Evolutionary conservation across 2,888 invertebrate genomes (phyloP).

Genomic region (Molorchus minor): DNA sequence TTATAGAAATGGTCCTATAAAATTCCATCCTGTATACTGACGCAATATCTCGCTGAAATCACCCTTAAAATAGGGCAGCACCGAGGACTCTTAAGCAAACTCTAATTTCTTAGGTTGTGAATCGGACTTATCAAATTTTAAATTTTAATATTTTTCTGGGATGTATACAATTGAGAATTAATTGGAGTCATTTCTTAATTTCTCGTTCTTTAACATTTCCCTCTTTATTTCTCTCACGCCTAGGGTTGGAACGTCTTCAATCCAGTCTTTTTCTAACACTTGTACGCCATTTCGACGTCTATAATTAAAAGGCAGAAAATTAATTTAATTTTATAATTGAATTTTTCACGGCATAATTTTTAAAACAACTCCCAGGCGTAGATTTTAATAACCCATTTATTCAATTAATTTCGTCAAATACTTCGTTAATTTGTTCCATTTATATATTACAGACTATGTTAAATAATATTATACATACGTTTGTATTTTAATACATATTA

Average conservation of each 20-base stretch:
- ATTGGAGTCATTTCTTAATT: conserved; percentile 62
- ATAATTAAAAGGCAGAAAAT: conserved; percentile 63
- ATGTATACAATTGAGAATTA: conserved; percentile 62
- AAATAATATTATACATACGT: too few species aligned
- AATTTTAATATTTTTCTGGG: conserved; percentile 62
- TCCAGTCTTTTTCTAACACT: conserved; percentile 55
- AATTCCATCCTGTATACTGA: background rate
- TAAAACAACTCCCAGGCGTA: conserved; percentile 40
- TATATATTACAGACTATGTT: too few species aligned
- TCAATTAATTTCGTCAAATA: conserved; percentile 19
- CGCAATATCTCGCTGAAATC: background rate
- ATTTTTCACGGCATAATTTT: conserved; percentile 56
- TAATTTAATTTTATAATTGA: conserved; percentile 64
- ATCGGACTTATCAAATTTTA: conserved; percentile 51
- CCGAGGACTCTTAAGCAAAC: conserved; percentile 8
- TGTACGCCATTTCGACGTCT: conserved; percentile 60
- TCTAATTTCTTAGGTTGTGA: conserved; percentile 24
- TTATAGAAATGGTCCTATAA: background rate
- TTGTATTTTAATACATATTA: too few species aligned
- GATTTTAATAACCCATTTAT: conserved; percentile 42
- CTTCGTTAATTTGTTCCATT: too few species aligned
- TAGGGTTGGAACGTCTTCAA: conserved; percentile 24
- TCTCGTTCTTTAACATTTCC: conserved; percentile 41
- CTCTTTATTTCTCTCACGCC: conserved; percentile 38
- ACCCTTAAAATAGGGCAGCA: background rate